Base-by-base conservation (phyloP, 2,797 vertebrate genomes). In the Anguilla anguilla region DNA sequence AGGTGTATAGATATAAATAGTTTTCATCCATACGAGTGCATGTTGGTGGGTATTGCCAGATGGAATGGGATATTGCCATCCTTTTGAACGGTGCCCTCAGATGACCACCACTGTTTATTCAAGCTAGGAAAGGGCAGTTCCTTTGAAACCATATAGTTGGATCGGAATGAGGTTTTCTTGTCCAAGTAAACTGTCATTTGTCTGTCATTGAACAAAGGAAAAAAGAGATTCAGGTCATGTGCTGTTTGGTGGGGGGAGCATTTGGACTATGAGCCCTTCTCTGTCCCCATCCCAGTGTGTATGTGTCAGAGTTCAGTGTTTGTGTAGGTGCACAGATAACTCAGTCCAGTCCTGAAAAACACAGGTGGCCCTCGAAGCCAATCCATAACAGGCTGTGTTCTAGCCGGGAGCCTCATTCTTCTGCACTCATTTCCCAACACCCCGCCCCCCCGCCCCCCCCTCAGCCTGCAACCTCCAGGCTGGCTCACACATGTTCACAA, bases 281-380 rank as follows among this genome's bases (percentile, higher is more conserved):
- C 35, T 49, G 15, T 39, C 87, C 59, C 46, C 51, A 51, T 90
- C 39, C 67, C 72, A 57, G 85, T 51, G 88, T 79, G 83, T 81
- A 86, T 86, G 85, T 94, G 93, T 94, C 93, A 92, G 91, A 92
- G 90, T 90, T 93, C 92, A 89, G 91, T 97, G 96, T 97, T 96
- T 95, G 96, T 95, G 95, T 96, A 97, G 96, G 96, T 97, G 96
- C 95, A 93, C 92, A 92, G 95, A 96, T 93, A 91, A 94, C 94
- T 96, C 94, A 93, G 93, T 95, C 92, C 94, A 84, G 94, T 94
- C 93, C 94, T 91, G 94, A 96, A 95, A 95, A 96, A 96, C 96
- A 97, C 96, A 96, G 95, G 95, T 96, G 95, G 95, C 96, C 96
- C 96, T 96, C 95, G 96, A 96, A 96, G 94, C 88, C 85, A 84